These are phyloP conservation scores for rabbit (Oryctolagus cuniculus) DNA, from an alignment of 2,113 vertebrate genomes.

Conservation along the genomic window mOryCun1.1 NC_091432.1:88153501-88154000, in stretches of 20 bases:
- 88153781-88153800: background rate
- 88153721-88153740: background rate
- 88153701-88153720: background rate
- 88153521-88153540: background rate
- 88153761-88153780: background rate
- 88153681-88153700: background rate
- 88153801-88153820: background rate
- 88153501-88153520: background rate
- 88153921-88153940: no score
- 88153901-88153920: no score
- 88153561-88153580: background rate
- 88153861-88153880: background rate
- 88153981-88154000: no score
- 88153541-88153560: background rate
- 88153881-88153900: constrained; percentile 34
- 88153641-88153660: background rate
- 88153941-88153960: no score
- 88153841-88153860: background rate
- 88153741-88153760: background rate
- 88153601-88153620: background rate
- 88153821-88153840: background rate
- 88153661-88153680: background rate
- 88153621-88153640: background rate
- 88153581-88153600: background rate
- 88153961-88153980: no score